Percentiles rank a stretch among this genome's conserved stretches.
phyloP scores from a whole-genome alignment of 2,113 vertebrate species.

The Silurus meridionalis region DNA sequence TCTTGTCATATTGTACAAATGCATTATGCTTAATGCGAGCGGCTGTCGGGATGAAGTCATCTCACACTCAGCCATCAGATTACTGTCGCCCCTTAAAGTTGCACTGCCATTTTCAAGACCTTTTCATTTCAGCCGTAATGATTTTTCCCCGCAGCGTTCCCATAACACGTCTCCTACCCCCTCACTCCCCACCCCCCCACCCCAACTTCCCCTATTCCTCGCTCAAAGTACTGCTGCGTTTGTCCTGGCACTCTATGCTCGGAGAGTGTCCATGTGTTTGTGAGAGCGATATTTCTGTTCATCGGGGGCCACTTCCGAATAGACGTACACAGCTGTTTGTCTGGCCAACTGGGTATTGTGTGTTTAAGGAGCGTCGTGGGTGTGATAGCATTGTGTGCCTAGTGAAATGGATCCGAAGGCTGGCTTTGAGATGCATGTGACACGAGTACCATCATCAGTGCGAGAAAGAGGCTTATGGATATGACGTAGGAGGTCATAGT shows the following conservation, averaged over 20 bases:
- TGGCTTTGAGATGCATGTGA: conserved; percentile 20
- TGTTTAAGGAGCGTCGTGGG: conserved; percentile 38
- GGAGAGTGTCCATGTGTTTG: conserved; percentile 51
- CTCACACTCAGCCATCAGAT: conserved; percentile 83
- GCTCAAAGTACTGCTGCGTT: conserved; percentile 47
- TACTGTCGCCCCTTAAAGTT: conserved; percentile 85
- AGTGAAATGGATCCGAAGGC: conserved; percentile 16
- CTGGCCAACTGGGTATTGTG: conserved; percentile 57
- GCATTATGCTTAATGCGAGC: conserved; percentile 87
- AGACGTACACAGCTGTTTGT: conserved; percentile 57
- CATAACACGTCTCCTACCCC: conserved; percentile 31
- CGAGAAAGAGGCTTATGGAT: background rate
- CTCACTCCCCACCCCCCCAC: conserved; percentile 44
- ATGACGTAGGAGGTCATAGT: background rate
- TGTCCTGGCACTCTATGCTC: conserved; percentile 31
- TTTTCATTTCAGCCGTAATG: conserved; percentile 63
- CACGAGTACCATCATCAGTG: background rate
- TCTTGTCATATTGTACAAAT: conserved; percentile 95
- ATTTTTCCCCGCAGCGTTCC: conserved; percentile 52
- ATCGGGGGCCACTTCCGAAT: conserved; percentile 49
- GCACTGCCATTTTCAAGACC: conserved; percentile 71
- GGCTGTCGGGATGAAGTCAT: conserved; percentile 95
- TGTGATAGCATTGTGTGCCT: conserved; percentile 16
- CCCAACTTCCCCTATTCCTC: conserved; percentile 41
- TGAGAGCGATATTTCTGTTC: conserved; percentile 61